Percentiles rank a stretch among this genome's conserved stretches.
These are phyloP conservation scores for Poeciliopsis presidionis DNA, from an alignment of 2,797 vertebrate genomes.

Conservation along the genomic window DNA sequence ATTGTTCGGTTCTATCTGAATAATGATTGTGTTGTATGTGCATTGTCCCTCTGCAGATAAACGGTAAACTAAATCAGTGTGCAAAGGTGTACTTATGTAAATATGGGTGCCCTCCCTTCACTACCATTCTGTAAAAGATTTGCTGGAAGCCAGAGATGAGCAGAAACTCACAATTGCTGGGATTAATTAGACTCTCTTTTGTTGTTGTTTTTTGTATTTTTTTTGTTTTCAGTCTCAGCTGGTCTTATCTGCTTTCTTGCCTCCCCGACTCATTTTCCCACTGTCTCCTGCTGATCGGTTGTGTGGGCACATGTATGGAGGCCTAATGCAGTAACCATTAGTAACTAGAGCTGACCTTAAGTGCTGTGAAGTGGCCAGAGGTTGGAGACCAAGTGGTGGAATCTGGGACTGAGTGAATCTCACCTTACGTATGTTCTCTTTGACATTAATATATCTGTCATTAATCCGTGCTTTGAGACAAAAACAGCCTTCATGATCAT, in stretches of 20 bases:
- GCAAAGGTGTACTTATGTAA: constrained; percentile 28
- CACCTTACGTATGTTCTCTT: constrained; percentile 57
- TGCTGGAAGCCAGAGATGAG: constrained; percentile 62
- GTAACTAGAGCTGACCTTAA: constrained; percentile 67
- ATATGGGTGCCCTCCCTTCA: constrained; percentile 18
- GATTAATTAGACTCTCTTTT: constrained; percentile 50
- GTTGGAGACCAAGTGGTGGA: constrained; percentile 40
- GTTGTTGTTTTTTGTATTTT: not conserved
- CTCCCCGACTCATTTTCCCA: constrained; percentile 38
- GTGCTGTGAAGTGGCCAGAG: constrained; percentile 47
- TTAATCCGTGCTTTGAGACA: constrained; percentile 57
- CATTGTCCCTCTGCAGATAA: constrained; percentile 26
- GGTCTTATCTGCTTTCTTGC: constrained; percentile 29
- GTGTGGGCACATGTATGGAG: constrained; percentile 1
- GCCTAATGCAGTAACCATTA: constrained; percentile 62
- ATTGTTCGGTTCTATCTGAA: constrained; percentile 26
- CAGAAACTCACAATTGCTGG: constrained; percentile 1
- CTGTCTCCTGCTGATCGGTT: constrained; percentile 24
- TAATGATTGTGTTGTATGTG: constrained; percentile 11
- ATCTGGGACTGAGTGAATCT: constrained; percentile 47
- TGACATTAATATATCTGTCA: constrained; percentile 54
- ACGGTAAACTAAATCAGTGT: constrained; percentile 20
- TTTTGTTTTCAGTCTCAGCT: constrained; percentile 24
- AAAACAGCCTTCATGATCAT: constrained; percentile 39
- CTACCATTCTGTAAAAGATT: constrained; percentile 35